Conservation (phyloP, 2,797 vertebrate genomes). For the Myripristis murdjan region DNA sequence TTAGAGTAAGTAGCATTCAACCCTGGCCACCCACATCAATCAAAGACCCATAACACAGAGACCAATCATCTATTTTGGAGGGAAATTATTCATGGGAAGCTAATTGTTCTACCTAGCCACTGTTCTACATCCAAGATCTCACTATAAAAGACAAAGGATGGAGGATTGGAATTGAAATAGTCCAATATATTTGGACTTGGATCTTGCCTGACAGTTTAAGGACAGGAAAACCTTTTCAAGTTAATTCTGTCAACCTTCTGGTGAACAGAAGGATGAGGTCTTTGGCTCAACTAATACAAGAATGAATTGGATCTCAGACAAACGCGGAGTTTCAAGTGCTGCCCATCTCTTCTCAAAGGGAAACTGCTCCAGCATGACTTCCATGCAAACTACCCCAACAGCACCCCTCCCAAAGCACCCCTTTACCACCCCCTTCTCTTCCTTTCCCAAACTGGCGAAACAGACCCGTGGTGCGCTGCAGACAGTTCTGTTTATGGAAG, state of each 20-base stretch:
- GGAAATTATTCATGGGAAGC: constrained; percentile 75
- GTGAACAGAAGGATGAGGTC: constrained; percentile 78
- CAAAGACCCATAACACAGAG: constrained; percentile 75
- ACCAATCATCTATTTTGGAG: constrained; percentile 77
- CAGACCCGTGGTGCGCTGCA: constrained; percentile 72
- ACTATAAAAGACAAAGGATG: constrained; percentile 76
- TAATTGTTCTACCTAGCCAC: constrained; percentile 79
- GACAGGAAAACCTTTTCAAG: constrained; percentile 79
- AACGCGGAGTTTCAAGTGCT: constrained; percentile 77
- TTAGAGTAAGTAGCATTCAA: constrained; percentile 74
- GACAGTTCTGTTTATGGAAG: constrained; percentile 86
- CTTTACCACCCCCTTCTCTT: constrained; percentile 49
- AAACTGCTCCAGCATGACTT: constrained; percentile 71
- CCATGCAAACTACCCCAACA: constrained; percentile 63
- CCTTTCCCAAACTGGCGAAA: constrained; percentile 68
- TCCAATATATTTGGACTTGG: constrained; percentile 73
- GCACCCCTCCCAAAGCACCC: constrained; percentile 59
- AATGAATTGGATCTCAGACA: constrained; percentile 77
- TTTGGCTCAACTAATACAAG: constrained; percentile 76
- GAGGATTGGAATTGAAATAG: constrained; percentile 65
- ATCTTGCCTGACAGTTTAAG: constrained; percentile 73
- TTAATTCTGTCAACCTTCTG: constrained; percentile 82
- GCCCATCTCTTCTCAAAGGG: constrained; percentile 79
- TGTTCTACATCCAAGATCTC: constrained; percentile 73
- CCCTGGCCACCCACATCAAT: constrained; percentile 85